Evolutionary conservation across 2,797 vertebrate genomes (phyloP).

Genomic region (Artibeus lituratus): DNA sequence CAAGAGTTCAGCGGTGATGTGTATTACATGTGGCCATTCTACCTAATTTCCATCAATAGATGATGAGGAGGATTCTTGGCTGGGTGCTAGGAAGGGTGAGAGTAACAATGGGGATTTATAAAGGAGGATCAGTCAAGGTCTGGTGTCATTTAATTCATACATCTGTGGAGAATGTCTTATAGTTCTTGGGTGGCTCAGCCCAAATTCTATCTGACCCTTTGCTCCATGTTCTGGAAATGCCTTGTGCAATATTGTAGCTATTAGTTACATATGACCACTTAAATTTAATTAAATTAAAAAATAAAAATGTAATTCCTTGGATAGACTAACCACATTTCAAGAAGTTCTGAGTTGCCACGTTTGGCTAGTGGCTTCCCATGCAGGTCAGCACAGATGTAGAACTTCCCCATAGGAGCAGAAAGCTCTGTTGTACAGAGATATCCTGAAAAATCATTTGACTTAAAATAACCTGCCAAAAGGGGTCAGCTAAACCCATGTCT

Average conservation of each 20-base stretch:
- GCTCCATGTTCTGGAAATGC: neutral
- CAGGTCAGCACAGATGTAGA: neutral
- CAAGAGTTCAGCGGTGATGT: neutral
- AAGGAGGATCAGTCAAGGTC: neutral
- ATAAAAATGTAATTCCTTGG: neutral
- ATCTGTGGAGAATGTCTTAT: neutral
- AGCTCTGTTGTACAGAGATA: neutral
- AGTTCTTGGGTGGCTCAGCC: neutral
- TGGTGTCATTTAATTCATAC: neutral
- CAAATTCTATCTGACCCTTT: neutral
- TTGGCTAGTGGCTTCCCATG: neutral
- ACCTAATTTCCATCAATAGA: neutral
- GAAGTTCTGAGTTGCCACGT: neutral
- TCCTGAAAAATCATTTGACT: slow-evolving; percentile 19
- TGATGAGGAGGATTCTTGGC: neutral
- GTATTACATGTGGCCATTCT: neutral
- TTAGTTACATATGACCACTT: neutral
- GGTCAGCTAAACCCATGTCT: neutral
- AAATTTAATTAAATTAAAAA: neutral
- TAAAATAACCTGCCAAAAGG: neutral
- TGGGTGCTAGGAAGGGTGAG: neutral
- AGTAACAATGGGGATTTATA: neutral
- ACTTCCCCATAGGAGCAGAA: neutral
- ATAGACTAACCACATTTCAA: neutral
- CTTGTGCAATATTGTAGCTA: neutral